Evolutionary conservation across 2,113 vertebrate genomes (phyloP), one percentile per base, ranked within the genome.

Genomic region (Craseonycteris thonglongyai): DNA sequence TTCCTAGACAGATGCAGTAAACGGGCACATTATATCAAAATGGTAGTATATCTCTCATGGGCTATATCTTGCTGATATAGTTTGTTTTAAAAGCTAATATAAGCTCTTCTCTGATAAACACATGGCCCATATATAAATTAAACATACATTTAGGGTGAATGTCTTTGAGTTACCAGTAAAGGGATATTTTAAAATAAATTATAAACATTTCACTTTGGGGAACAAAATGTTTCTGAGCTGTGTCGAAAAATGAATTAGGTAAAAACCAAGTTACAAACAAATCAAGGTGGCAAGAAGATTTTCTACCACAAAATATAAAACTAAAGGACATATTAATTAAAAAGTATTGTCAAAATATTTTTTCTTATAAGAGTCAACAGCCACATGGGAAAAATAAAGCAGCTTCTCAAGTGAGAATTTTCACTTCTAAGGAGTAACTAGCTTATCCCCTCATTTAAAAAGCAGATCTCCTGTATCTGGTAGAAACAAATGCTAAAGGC

Each of bases 31-130:
- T 88, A 49, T 24, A 72, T 86, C 24, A 69, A 80, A 88, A 56
- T 91, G 95, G 86, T 85, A 91, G 35, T 33, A 0, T 8, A 2
- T 72, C 68, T 89, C 95, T 94, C 80, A 0, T 0, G 21, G 35
- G 66, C 45, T 71, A 3, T 4, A 2, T 47, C 54, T 90, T 78
- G 42, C 81, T 94, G 51, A 7, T 28, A 1, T 0, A 68, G 16
- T 71, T 95, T 95, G 2, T 97, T 97, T 97, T 88, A 75, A 88
- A 96, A 75, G 7, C 12, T 49, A 61, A 69, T 75, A 95, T 63
- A 65, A 61, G 40, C 8, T 85, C 83, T 96, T 96, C 80, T 93
- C 42, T 96, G 78, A 74, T 49, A 84, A 94, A 79, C n/a, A 19
- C 21, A 65, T 91, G n/a, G 69, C 35, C 13, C 3, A 1, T 11